Evolutionary conservation across 1,140 invertebrate genomes (phyloP).

Genomic region (Glossosoma conforme): DNA sequence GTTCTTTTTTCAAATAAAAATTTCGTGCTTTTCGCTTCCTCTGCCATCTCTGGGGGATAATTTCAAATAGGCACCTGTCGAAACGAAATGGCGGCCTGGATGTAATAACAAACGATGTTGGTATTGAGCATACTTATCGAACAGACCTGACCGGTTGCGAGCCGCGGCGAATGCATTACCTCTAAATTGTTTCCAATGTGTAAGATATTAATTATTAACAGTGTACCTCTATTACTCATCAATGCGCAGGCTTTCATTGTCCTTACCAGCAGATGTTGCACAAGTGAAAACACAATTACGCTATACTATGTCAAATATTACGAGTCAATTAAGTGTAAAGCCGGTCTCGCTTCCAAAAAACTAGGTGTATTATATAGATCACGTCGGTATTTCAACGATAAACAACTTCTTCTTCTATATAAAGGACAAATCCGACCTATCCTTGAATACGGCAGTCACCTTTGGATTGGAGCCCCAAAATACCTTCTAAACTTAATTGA

Average conservation of each 20-base stretch:
- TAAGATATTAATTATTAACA: constrained; percentile 2
- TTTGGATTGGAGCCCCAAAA: too few relatives aligned
- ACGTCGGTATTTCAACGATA: not conserved
- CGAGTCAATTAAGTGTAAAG: not conserved
- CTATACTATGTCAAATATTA: not conserved
- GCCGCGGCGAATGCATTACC: not conserved
- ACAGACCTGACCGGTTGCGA: not conserved
- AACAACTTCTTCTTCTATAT: not conserved
- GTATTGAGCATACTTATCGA: too few relatives aligned
- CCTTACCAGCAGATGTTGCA: not conserved
- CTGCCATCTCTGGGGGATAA: not conserved
- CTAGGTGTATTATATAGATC: not conserved
- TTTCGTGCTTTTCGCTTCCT: too few relatives aligned
- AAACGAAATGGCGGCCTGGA: not conserved
- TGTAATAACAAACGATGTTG: constrained; percentile 6
- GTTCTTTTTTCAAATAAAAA: too few relatives aligned
- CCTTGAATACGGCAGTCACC: too few relatives aligned
- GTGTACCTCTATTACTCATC: not conserved
- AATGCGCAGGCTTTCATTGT: not conserved
- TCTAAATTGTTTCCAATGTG: not conserved
- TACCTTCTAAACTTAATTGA: too few relatives aligned
- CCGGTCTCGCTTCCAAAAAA: not conserved
- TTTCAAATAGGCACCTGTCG: constrained; percentile 2
- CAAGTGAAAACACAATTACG: not conserved
- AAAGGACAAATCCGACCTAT: too few relatives aligned